Conservation (phyloP, 2,888 invertebrate species). For the Meta bourneti region DNA sequence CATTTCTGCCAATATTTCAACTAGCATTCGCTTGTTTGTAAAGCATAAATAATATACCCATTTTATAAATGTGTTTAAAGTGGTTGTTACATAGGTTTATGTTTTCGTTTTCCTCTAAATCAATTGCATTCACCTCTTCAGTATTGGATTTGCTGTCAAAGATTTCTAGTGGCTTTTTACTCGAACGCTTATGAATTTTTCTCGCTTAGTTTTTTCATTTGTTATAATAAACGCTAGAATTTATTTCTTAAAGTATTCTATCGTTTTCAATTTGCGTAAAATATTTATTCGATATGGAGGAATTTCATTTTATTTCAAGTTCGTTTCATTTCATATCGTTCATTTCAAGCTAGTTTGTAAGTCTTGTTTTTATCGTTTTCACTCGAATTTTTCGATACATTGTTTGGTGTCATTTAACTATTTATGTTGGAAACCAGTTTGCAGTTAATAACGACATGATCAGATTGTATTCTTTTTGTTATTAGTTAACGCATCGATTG, state of each 20-base stretch:
- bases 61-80: conserved; percentile 23
- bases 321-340: no score
- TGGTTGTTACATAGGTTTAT: conserved; percentile 36
- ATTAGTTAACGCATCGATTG: no score
- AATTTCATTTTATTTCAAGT: no score
- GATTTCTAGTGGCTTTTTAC: neutral
- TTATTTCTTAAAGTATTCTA: neutral
- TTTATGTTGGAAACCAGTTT: no score
- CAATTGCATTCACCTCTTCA: conserved; percentile 26
- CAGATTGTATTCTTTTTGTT: no score
- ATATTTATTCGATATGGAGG: no score
- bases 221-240: neutral
- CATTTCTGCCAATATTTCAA: conserved; percentile 51
- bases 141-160: conserved; percentile 35
- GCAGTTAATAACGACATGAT: no score
- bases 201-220: neutral
- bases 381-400: no score
- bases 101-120: conserved; percentile 22
- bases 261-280: no score
- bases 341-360: no score
- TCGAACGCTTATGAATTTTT: neutral
- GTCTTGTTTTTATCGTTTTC: no score
- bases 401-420: no score
- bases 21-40: conserved; percentile 7
- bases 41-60: conserved; percentile 37